Evolutionary conservation across 2,113 vertebrate genomes (phyloP).

Genomic region (Melanostigma gelatinosum): DNA sequence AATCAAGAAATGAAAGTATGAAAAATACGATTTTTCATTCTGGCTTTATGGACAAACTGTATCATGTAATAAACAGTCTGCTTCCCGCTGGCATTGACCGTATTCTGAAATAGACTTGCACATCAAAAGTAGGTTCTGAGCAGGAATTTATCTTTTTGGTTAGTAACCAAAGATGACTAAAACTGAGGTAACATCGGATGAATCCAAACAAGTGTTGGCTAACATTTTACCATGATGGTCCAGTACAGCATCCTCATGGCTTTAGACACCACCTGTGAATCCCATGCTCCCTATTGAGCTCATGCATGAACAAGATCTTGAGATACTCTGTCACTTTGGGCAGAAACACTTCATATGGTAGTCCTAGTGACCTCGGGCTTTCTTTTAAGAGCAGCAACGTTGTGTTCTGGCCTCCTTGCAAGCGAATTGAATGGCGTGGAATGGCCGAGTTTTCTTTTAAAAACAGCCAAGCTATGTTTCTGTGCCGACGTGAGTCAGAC

Average conservation of each 20-base stretch:
- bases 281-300: neutral
- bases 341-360: neutral
- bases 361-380: too few species aligned
- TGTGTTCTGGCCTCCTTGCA: too few species aligned
- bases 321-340: neutral
- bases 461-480: too few species aligned
- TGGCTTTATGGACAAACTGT: neutral
- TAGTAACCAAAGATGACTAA: neutral
- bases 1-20: neutral
- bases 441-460: too few species aligned
- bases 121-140: neutral
- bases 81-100: neutral
- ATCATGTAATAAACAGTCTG: neutral
- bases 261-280: neutral
- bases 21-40: neutral
- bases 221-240: neutral
- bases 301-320: neutral
- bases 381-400: too few species aligned
- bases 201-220: neutral
- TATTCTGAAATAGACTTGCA: neutral
- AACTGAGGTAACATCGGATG: neutral
- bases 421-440: too few species aligned
- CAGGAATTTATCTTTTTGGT: neutral
- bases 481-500: too few species aligned
- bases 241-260: neutral